Evolutionary conservation across 2,797 vertebrate species (phyloP), one percentile per base, ranked within the genome.

Genomic region (Otus scops): DNA sequence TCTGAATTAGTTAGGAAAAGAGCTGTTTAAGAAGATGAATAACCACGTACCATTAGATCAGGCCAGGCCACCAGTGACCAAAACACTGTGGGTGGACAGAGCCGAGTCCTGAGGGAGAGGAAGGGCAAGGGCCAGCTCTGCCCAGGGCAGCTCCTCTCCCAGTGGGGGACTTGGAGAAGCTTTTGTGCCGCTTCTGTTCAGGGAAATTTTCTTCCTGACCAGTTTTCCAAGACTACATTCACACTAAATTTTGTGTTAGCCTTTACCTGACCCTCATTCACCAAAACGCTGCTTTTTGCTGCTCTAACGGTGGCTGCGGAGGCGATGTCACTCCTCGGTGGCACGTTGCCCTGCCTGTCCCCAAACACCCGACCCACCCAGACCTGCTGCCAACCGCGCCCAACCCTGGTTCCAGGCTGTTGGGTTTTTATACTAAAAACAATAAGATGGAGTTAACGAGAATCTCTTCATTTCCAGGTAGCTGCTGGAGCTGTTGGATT

Each of bases 401-500:
- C 73, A 60, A 19, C 59, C 48, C 71, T n/a, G 41, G 9, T 53
- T 48, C 41, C 80, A 75, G 57, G 43, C 36, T 64, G 4, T 10
- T 60, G 39, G 20, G 27, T 8, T 60, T 64, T 38, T 30, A 7
- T 4, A 14, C 56, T 51, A 11, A 78, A n/a, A 85, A 41, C 39
- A 77, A 36, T 16, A 51, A 89, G 41, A 8, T 18, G 0, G 28
- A 50, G 92, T 88, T 92, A 65, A 93, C 7, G 32, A 45, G 75
- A 82, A 15, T 76, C 63, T 96, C 95, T 88, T 97, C 41, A 27
- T 95, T 97, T 98, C 13, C 97, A 98, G 98, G 97, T 98, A 95
- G 95, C 96, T 79, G 48, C 69, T 38, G 85, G 43, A 91, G 81
- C 43, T 11, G 45, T 15, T 9, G 68, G 34, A 56, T 57, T 76